These are phyloP conservation scores for Neocloeon triangulifer DNA, from an alignment of 1,140 invertebrate species.

Conservation along the genomic window DNA sequence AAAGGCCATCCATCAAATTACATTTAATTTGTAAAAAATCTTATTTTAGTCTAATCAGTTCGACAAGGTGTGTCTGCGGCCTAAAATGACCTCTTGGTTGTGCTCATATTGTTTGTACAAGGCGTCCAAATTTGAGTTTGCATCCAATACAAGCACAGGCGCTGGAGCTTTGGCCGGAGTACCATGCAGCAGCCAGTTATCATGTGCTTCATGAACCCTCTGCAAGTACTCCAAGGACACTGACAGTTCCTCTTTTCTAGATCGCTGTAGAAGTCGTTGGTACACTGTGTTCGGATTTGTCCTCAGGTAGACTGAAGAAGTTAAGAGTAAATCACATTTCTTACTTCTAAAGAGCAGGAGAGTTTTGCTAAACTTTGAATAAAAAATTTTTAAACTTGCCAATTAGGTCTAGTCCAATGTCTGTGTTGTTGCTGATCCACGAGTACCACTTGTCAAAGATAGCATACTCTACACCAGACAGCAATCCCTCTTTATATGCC, in stretches of 20 bases:
- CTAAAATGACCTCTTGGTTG: too few relatives aligned
- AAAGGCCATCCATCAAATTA: too few relatives aligned
- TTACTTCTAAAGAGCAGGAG: too few relatives aligned
- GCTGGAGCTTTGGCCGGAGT: constrained; percentile 17
- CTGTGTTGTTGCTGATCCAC: constrained; percentile 20
- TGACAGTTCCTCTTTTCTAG: constrained; percentile 22
- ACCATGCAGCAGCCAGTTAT: constrained; percentile 14
- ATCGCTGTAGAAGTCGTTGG: constrained; percentile 22
- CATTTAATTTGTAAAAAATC: too few relatives aligned
- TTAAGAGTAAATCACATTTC: constrained; percentile 1
- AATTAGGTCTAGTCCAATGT: constrained; percentile 25
- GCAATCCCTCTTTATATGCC: constrained; percentile 19
- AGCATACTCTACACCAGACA: constrained; percentile 23
- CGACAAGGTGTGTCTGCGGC: too few relatives aligned
- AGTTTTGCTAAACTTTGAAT: too few relatives aligned
- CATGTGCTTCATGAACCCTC: constrained; percentile 21
- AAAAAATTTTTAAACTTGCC: constrained; percentile 11
- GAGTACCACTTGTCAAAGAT: constrained; percentile 28
- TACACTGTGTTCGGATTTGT: constrained; percentile 25
- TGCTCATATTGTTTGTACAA: too few relatives aligned
- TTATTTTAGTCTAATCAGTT: too few relatives aligned
- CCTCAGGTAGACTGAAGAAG: constrained; percentile 25
- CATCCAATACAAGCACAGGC: too few relatives aligned
- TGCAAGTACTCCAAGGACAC: constrained; percentile 19
- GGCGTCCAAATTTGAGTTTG: too few relatives aligned